A percentile compares a stretch with the other conserved stretches of the same genome.
Conservation (phyloP, 2,888 invertebrate genomes). For the Dicyrtomina minuta region DNA sequence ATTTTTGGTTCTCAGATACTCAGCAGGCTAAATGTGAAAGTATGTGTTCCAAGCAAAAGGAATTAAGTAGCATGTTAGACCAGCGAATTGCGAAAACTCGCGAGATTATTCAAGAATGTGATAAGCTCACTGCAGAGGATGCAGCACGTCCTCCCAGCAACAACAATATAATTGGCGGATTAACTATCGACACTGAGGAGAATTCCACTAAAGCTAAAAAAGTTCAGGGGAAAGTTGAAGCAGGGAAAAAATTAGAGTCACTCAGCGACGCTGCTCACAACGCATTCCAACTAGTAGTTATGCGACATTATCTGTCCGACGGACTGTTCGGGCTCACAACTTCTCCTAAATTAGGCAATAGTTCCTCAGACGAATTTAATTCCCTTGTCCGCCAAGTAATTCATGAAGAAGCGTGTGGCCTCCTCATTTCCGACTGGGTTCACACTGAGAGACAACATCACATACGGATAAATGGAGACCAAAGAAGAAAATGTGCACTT, state of each 20-base stretch:
- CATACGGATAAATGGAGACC: not conserved
- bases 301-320: conserved; percentile 22
- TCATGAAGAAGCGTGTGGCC: not conserved
- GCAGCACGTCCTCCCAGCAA: not conserved
- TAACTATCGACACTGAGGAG: no score
- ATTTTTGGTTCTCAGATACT: no score
- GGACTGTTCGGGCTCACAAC: no score
- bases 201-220: not conserved
- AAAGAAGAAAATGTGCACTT: not conserved
- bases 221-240: not conserved
- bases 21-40: no score
- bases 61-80: not conserved
- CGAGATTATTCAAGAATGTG: not conserved
- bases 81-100: not conserved
- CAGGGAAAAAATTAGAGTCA: not conserved
- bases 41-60: no score
- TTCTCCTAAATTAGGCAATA: not conserved
- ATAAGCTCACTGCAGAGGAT: not conserved
- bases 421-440: not conserved
- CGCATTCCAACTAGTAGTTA: conserved; percentile 18
- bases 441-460: not conserved
- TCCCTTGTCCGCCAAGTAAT: conserved; percentile 14
- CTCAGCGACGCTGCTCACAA: conserved; percentile 18
- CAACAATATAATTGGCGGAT: no score
- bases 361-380: conserved; percentile 20